Conservation (phyloP, 2,888 invertebrate genomes). For the Ichneumoninae sp. region DNA sequence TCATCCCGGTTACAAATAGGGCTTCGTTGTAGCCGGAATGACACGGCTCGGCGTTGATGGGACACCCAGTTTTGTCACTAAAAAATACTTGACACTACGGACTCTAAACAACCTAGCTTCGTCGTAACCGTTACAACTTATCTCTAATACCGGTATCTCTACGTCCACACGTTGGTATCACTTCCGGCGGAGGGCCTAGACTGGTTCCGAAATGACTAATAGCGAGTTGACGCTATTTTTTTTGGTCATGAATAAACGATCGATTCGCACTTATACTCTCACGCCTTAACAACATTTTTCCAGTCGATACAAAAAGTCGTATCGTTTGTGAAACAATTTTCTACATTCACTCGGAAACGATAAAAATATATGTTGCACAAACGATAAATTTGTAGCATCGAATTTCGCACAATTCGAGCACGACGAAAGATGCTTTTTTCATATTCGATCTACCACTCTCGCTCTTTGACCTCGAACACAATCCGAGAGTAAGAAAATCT, state of each 20-base stretch:
- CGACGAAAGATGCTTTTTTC: neutral
- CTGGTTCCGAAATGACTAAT: constrained; percentile 31
- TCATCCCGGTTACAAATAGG: constrained; percentile 48
- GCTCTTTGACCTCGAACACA: constrained; percentile 37
- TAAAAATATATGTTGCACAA: neutral
- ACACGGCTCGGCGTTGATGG: constrained; percentile 8
- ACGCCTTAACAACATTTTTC: neutral
- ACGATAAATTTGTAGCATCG: constrained; percentile 2
- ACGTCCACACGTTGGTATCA: constrained; percentile 57
- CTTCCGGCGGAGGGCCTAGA: constrained; percentile 52
- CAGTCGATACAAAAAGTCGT: neutral
- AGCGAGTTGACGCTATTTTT: constrained; percentile 24
- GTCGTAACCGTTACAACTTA: constrained; percentile 35
- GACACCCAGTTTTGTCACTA: neutral
- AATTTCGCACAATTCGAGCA: neutral
- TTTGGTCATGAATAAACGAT: constrained; percentile 5
- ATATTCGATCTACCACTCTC: constrained; percentile 40
- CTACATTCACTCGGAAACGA: neutral
- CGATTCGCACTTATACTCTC: neutral
- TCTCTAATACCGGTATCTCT: constrained; percentile 61
- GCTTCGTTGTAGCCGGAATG: constrained; percentile 45
- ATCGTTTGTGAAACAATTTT: neutral
- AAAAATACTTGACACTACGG: constrained; percentile 48
- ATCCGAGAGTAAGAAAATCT: constrained; percentile 4
- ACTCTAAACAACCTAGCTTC: constrained; percentile 35